Percentiles rank a stretch among this genome's conserved stretches.
Conservation (phyloP, 2,888 invertebrate genomes). For the Drosophila vallismaia region DNA sequence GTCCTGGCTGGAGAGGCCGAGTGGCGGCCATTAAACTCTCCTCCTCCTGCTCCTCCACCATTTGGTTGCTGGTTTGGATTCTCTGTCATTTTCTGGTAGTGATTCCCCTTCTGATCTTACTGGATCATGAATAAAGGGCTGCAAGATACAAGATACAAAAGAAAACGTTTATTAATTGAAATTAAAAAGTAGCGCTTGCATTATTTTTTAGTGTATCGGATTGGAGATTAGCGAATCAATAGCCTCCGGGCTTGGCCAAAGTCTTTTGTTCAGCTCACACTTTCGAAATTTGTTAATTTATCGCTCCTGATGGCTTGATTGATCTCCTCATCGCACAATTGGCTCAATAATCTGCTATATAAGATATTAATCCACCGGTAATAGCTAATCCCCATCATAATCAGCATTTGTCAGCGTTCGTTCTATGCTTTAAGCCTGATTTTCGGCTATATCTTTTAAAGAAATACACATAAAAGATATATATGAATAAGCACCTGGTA, state of each 20-base stretch:
- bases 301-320: constrained; percentile 9
- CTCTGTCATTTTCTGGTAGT: constrained; percentile 47
- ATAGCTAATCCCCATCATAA: constrained; percentile 17
- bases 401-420: constrained; percentile 50
- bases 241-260: constrained; percentile 24
- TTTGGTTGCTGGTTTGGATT: constrained; percentile 28
- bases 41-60: constrained; percentile 13
- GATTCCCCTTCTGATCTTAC: constrained; percentile 34
- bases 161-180: background rate
- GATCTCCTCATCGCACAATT: constrained; percentile 25
- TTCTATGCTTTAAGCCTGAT: constrained; percentile 34
- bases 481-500: constrained; percentile 19
- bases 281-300: constrained; percentile 18
- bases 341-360: background rate
- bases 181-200: background rate
- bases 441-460: constrained; percentile 5
- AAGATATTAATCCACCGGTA: constrained; percentile 5
- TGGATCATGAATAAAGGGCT: constrained; percentile 48
- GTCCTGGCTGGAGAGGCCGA: constrained; percentile 83
- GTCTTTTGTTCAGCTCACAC: constrained; percentile 37
- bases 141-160: background rate
- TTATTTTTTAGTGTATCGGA: background rate
- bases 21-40: constrained; percentile 69
- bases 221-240: constrained; percentile 16
- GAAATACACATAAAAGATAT: background rate